Evolutionary conservation across 2,113 vertebrate genomes (phyloP), one percentile per base, ranked within the genome.

Genomic region (Tetrax tetrax): DNA sequence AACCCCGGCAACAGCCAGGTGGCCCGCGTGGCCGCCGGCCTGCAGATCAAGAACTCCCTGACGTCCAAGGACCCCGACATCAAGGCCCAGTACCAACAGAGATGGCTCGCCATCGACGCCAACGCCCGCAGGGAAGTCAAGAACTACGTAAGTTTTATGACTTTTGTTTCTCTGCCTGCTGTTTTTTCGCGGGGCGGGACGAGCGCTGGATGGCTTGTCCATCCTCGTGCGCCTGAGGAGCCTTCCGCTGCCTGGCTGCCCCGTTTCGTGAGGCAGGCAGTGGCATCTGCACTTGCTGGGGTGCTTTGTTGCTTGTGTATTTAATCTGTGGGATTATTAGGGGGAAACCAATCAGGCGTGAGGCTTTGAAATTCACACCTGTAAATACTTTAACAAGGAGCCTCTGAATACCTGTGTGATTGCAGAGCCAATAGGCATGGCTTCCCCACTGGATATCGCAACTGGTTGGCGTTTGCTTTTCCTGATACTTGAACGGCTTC

Each of bases 1-100:
- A 99, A 99, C 94, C 99, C 99, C 1, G 99, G 99, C 29, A 99
- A 99, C 98, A 99, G 99, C 57, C 99, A 99, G 93, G 99, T 99
- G 65, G 99, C 99, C 4, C 99, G 99, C 2, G 99, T 99, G 16
- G 99, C 99, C 1, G 98, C 99, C 3, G 99, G 99, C 23, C 97
- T 99, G 95, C 99, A 99, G 98, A 99, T 99, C 96, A 99, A 99
- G 98, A 99, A 99, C 98, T 99, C 99, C 2, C 97, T 99, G 97
- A 99, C 99, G 3, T 99, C 99, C 77, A 99, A 99, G 98, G 99
- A 99, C 72, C 99, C 99, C 0, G 99, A 99, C 38, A 98, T 99
- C 70, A 99, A 99, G 97, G 98, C 99, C 0, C 99, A 98, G 69
- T 99, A 99, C 98, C 99, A 99, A 94, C 99, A 99, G 97, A 97